A percentile compares a stretch with the other conserved stretches of the same genome.
phyloP scores from a whole-genome alignment of 2,113 vertebrate genomes.

The Daphoenositta chrysoptera region DNA sequence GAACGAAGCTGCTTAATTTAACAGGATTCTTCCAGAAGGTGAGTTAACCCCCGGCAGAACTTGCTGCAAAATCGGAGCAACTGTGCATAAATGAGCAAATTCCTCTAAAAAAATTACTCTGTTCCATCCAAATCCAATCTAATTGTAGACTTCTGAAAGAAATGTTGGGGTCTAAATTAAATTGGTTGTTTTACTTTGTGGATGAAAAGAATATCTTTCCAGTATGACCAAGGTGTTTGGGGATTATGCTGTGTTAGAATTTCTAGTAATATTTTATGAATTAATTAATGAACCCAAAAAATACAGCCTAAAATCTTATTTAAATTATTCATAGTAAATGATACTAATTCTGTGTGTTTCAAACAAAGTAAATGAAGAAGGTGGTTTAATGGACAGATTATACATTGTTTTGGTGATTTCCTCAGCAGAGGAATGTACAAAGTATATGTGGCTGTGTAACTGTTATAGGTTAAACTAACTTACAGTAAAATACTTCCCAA shows the following conservation, averaged over 20 bases:
- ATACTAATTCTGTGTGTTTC: background rate
- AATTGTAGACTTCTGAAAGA: background rate
- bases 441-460: background rate
- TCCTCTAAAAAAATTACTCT: background rate
- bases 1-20: background rate
- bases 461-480: background rate
- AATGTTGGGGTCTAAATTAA: background rate
- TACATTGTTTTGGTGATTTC: background rate
- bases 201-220: background rate
- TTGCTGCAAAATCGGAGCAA: conserved; percentile 9
- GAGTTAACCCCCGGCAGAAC: background rate
- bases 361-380: background rate
- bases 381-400: background rate
- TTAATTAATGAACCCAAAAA: background rate
- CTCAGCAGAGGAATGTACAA: background rate
- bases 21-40: background rate
- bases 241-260: background rate
- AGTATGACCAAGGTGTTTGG: background rate
- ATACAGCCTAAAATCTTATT: background rate
- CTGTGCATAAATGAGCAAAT: background rate
- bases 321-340: background rate
- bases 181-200: background rate
- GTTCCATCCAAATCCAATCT: background rate
- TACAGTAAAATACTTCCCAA: background rate
- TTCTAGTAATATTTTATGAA: background rate